A percentile compares a stretch with the other conserved stretches of the same genome.
phyloP scores from a whole-genome alignment of 64 coral and sea anemone genomes.

The Hydrozoanthus tunicans region DNA sequence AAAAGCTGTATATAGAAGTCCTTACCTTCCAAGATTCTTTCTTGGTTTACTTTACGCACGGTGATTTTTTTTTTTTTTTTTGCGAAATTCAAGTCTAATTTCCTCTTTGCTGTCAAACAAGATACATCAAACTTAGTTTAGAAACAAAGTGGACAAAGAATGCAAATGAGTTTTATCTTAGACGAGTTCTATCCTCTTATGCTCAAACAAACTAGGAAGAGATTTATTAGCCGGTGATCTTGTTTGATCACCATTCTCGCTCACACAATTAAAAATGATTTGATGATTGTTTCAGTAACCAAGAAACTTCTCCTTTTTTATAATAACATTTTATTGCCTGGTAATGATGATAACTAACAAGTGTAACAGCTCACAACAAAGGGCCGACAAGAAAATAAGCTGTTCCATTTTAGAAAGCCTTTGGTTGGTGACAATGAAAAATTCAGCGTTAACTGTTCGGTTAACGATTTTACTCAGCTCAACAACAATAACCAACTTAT shows the following conservation, averaged over 20 bases:
- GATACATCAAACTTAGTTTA: neutral
- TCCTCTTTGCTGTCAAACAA: neutral
- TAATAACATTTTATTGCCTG: neutral
- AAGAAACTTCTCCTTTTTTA: slow-evolving; percentile 15
- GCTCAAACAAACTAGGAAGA: neutral
- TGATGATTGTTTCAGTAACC: slow-evolving; percentile 28
- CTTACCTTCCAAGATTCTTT: no score
- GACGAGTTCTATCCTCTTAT: neutral
- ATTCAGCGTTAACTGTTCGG: neutral
- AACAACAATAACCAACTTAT: neutral
- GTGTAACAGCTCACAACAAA: neutral
- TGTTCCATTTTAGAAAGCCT: neutral
- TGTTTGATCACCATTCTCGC: neutral
- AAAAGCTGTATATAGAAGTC: no score
- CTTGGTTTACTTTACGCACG: no score
- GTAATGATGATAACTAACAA: neutral
- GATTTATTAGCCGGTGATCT: neutral
- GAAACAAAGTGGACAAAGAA: neutral
- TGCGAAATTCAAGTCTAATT: neutral
- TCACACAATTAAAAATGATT: slow-evolving; percentile 39
- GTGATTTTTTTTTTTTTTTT: neutral
- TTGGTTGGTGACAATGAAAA: no score
- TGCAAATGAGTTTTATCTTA: neutral
- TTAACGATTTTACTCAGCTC: neutral
- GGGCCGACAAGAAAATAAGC: slow-evolving; percentile 12